A percentile compares a stretch with the other conserved stretches of the same genome.
These are phyloP conservation scores for Pardalotus punctatus DNA, from an alignment of 2,113 vertebrate species.

Conservation along the genomic window DNA sequence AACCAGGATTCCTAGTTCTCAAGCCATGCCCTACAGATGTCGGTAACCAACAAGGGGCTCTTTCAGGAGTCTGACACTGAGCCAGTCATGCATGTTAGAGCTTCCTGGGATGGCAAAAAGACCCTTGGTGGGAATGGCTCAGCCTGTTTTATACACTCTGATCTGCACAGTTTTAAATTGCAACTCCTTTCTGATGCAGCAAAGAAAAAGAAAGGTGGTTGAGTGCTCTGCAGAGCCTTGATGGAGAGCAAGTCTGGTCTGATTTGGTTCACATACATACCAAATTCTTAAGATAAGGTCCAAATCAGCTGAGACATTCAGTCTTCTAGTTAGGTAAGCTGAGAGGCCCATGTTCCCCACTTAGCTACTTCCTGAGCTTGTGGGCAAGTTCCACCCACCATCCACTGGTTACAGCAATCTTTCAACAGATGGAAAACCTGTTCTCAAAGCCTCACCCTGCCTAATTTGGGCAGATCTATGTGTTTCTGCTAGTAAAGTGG, in stretches of 20 bases:
- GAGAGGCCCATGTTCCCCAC: background rate
- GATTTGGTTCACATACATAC: background rate
- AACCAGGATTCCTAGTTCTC: background rate
- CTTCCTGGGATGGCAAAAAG: background rate
- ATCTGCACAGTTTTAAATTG: background rate
- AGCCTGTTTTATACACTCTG: background rate
- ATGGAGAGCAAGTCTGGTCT: background rate
- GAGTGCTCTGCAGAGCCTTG: background rate
- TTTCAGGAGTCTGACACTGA: background rate
- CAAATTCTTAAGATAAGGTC: background rate
- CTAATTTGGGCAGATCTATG: background rate
- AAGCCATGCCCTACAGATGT: background rate
- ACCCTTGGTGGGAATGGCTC: background rate
- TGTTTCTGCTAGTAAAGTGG: background rate
- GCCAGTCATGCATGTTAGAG: background rate
- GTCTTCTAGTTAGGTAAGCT: background rate
- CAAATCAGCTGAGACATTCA: background rate
- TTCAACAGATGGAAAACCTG: conserved; percentile 16
- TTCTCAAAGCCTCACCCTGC: background rate
- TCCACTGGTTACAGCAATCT: background rate
- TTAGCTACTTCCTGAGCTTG: conserved; percentile 24
- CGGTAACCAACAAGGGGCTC: background rate
- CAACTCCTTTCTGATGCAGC: background rate
- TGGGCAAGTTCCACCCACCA: background rate
- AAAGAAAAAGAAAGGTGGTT: background rate